These are phyloP conservation scores for Corynorhinus townsendii DNA, from an alignment of 2,113 vertebrate genomes.

Conservation along the genomic window DNA sequence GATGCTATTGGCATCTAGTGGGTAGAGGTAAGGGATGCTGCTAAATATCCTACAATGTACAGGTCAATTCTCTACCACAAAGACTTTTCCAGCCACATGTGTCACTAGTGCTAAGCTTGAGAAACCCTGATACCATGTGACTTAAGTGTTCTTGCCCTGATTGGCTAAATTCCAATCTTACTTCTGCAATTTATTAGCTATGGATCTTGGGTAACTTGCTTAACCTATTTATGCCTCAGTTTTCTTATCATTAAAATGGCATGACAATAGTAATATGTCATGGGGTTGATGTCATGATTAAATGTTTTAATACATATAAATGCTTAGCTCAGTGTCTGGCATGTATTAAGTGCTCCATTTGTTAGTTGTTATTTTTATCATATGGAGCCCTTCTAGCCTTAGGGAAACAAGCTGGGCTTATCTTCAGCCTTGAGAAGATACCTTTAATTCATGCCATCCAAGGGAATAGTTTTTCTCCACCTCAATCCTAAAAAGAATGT, in stretches of 20 bases:
- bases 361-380: background rate
- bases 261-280: background rate
- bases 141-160: background rate
- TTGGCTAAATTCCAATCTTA: background rate
- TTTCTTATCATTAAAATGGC: constrained; percentile 11
- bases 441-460: background rate
- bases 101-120: background rate
- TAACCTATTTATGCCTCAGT: background rate
- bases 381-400: background rate
- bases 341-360: background rate
- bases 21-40: background rate
- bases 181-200: background rate
- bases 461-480: background rate
- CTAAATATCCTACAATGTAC: background rate
- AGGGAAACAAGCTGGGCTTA: background rate
- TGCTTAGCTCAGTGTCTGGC: background rate
- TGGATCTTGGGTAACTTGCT: background rate
- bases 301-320: background rate
- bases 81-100: background rate
- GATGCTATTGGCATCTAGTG: background rate
- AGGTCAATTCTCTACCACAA: background rate
- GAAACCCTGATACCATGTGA: background rate
- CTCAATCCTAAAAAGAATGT: background rate
- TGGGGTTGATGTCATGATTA: background rate
- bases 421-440: background rate